A percentile compares a stretch with the other conserved stretches of the same genome.
Conservation (phyloP, 2,888 invertebrate genomes). For the Hoplodrina blanda region DNA sequence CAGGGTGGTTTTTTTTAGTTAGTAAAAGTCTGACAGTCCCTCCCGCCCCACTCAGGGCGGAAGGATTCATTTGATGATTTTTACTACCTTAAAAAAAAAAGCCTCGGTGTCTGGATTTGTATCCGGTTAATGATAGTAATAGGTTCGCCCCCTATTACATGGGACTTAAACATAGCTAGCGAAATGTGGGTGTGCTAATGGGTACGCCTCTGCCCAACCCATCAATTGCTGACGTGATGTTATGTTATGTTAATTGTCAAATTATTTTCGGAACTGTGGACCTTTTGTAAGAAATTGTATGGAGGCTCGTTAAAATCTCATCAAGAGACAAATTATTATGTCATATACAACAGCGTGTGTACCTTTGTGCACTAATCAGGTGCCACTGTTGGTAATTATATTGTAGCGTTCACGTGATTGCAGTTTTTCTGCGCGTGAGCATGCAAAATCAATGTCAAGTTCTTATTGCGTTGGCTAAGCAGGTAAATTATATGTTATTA, state of each 20-base stretch:
- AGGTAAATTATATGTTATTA: constrained; percentile 21
- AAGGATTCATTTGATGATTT: no score
- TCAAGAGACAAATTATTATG: constrained; percentile 36
- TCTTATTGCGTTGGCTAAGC: not conserved
- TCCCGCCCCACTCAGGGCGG: no score
- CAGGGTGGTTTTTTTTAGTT: no score
- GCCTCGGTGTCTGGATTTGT: no score
- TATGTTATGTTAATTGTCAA: not conserved
- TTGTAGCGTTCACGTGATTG: not conserved
- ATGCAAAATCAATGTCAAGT: constrained; percentile 21
- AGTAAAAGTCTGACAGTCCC: no score
- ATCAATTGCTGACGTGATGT: no score
- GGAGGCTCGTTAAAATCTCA: constrained; percentile 42
- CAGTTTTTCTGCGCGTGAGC: constrained; percentile 26
- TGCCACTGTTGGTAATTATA: constrained; percentile 13
- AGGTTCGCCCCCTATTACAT: no score
- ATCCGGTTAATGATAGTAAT: no score
- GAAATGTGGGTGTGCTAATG: no score
- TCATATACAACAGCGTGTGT: not conserved
- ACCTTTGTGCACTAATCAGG: constrained; percentile 8
- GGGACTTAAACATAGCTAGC: no score
- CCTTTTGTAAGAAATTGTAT: constrained; percentile 38
- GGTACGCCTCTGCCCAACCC: no score
- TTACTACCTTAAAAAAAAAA: no score
- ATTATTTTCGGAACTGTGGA: constrained; percentile 13